Evolutionary conservation across 92 coral and sea anemone genomes (phyloP), one percentile per base, ranked within the genome.

Genomic region (Umimayanthus kanabou): DNA sequence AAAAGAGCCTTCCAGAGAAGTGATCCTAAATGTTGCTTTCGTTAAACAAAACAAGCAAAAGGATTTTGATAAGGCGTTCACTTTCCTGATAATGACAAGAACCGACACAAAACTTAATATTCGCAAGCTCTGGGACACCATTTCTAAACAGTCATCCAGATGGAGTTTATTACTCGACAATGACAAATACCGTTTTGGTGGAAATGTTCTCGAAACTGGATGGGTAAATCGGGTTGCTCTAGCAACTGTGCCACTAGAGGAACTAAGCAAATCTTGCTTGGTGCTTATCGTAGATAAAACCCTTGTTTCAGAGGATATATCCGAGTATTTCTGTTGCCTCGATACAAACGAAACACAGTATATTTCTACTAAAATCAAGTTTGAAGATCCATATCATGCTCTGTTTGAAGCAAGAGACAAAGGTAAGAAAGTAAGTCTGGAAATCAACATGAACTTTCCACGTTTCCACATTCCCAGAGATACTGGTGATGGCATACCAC

Each of bases 311-410:
- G 75, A 70, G 75, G 75, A 28, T 25, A 9, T 4, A 30, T 25
- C 37, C 16, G 75, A 70, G 39, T 70, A 70, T 70, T 25, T 28
- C 37, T 70, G 28, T 70, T 70, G 75, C 9, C 39, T 70, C 39
- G 75, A 30, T 26, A 70, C 37, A 25, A 13, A 70, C 3, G 39
- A 9, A 70, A 70, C 75, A 70, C 37, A 70, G 75, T 70, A 70
- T 22, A 70, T 70, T 30, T 70, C 75, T 70, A 70, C 33, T 70
- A 70, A 7, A 7, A 70, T 70, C 18, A 8, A 70, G 14, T 28
- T 70, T 8, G 75, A 16, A 70, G 75, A 70, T 70, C 37, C 16
- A 30, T 70, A 70, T 70, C 75, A 70, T 70, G 75, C 75, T 70
- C 15, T 70, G n/a, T 70, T 70, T 70, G 75, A 70, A 70, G 28